phyloP scores from a whole-genome alignment of 2,797 vertebrate species.

The Aplochiton taeniatus region DNA sequence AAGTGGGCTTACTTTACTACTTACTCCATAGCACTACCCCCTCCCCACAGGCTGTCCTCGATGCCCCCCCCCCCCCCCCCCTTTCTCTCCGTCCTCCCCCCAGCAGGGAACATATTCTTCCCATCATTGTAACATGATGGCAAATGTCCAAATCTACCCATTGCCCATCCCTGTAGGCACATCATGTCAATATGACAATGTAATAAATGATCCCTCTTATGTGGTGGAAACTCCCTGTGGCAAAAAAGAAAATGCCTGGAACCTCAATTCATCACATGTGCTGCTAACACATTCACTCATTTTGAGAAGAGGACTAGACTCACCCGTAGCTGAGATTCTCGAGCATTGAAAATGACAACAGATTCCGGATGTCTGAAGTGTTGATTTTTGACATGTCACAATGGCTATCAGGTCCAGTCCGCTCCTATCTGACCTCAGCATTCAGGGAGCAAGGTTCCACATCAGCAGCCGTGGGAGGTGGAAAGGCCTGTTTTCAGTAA shows the following conservation, averaged over 20 bases:
- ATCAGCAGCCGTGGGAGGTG: constrained; percentile 84
- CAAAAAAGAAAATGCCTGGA: neutral
- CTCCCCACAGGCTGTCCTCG: neutral
- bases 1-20: constrained; percentile 52
- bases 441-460: constrained; percentile 83
- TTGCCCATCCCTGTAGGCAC: constrained; percentile 44
- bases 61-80: constrained; percentile 25
- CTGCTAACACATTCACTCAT: too few relatives aligned
- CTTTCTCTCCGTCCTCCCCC: constrained; percentile 17
- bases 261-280: too few relatives aligned
- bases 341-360: neutral
- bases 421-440: constrained; percentile 81
- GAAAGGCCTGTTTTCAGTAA: constrained; percentile 88
- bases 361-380: neutral
- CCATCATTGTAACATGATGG: constrained; percentile 59
- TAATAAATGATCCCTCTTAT: constrained; percentile 59
- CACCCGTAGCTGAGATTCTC: constrained; percentile 25
- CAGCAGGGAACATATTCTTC: constrained; percentile 29
- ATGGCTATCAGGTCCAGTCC: constrained; percentile 73
- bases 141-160: constrained; percentile 51
- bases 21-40: neutral
- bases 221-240: constrained; percentile 66
- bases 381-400: neutral
- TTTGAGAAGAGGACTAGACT: neutral
- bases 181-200: constrained; percentile 58